A percentile compares a stretch with the other conserved stretches of the same genome.
phyloP scores from a whole-genome alignment of 2,888 invertebrate species.

The Tenthredo scrophulariae region DNA sequence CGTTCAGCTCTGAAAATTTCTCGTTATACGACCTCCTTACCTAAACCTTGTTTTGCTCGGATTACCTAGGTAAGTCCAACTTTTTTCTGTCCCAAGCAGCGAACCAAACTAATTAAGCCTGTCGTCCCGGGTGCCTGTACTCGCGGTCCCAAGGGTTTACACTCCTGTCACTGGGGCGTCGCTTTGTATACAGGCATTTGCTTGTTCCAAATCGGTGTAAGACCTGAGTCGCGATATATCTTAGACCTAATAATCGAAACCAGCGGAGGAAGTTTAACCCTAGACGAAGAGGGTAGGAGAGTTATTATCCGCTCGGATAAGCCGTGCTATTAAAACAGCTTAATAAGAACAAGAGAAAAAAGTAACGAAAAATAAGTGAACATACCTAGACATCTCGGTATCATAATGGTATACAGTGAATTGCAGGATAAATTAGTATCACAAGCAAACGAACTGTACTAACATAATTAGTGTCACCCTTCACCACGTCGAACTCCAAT shows the following conservation, averaged over 20 bases:
- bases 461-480: background rate
- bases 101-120: slow-evolving; percentile 38
- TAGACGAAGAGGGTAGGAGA: background rate
- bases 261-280: background rate
- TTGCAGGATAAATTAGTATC: background rate
- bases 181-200: background rate
- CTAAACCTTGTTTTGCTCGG: slow-evolving; percentile 3
- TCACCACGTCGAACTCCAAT: background rate
- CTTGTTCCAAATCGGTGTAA: background rate
- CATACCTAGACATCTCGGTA: background rate
- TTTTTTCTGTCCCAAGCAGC: background rate
- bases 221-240: background rate
- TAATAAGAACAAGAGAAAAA: background rate
- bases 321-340: background rate
- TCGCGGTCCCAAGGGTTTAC: slow-evolving; percentile 9
- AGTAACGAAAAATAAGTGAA: background rate
- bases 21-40: background rate
- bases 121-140: slow-evolving; percentile 18
- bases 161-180: background rate
- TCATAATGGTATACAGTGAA: background rate
- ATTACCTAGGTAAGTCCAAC: slow-evolving; percentile 3
- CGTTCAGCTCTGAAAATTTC: background rate
- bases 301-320: background rate
- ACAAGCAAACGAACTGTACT: background rate
- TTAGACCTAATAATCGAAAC: background rate